phyloP scores from a whole-genome alignment of 2,113 vertebrate genomes.

The Chaenogobius annularis region DNA sequence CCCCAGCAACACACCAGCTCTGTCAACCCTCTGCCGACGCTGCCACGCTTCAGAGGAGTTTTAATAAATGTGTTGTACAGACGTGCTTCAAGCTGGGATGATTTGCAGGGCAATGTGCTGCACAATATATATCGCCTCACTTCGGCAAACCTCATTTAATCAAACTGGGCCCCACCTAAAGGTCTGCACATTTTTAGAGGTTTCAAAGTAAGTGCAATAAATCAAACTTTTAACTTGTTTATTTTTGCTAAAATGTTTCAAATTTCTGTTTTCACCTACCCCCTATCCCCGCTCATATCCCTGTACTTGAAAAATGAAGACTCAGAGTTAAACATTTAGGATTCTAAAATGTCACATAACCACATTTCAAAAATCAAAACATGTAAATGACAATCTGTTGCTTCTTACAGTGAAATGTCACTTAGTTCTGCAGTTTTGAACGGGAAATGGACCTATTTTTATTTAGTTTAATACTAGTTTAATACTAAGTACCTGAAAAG shows the following conservation, averaged over 20 bases:
- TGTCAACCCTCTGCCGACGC: slow-evolving; percentile 25
- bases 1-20: slow-evolving; percentile 22
- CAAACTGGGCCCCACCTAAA: slow-evolving; percentile 27
- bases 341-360: too few species aligned
- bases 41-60: slow-evolving; percentile 31
- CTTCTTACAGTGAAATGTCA: too few species aligned
- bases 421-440: too few species aligned
- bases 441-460: too few species aligned
- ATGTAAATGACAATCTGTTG: too few species aligned
- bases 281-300: too few species aligned
- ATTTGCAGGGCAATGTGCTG: slow-evolving; percentile 44
- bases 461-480: neutral
- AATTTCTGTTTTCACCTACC: too few species aligned
- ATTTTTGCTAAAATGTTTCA: too few species aligned
- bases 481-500: neutral
- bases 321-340: too few species aligned
- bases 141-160: slow-evolving; percentile 42
- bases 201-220: slow-evolving; percentile 6
- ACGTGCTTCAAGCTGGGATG: slow-evolving; percentile 45
- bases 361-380: too few species aligned
- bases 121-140: slow-evolving; percentile 42
- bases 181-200: slow-evolving; percentile 11
- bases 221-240: neutral
- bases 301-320: too few species aligned
- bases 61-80: slow-evolving; percentile 51